Percentiles rank a stretch among this genome's conserved stretches.
Evolutionary conservation across 2,888 invertebrate species (phyloP).

Genomic region (Eupithecia inturbata): DNA sequence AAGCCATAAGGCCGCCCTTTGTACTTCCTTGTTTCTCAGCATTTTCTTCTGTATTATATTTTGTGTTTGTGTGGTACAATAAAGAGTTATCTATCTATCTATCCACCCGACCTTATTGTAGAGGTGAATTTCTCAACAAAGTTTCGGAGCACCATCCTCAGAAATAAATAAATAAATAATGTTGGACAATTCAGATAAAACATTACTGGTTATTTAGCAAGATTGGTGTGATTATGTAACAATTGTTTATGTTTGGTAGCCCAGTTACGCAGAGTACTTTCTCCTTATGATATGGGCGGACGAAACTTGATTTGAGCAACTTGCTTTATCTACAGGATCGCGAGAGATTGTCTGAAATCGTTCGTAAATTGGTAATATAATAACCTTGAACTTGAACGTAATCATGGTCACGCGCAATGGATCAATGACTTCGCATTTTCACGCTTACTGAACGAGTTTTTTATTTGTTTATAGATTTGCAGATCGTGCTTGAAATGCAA

Average conservation of each 20-base stretch:
- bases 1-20: too few species aligned
- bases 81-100: too few species aligned
- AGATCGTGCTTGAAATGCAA: conserved; percentile 93
- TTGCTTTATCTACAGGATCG: conserved; percentile 3
- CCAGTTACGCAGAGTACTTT: background rate
- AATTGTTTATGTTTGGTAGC: background rate
- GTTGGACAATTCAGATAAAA: too few species aligned
- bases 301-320: conserved; percentile 6
- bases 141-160: too few species aligned
- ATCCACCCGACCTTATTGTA: background rate
- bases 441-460: conserved; percentile 7
- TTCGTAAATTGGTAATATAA: conserved; percentile 19
- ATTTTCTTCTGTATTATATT: too few species aligned
- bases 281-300: background rate
- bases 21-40: too few species aligned
- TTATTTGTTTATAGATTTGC: conserved; percentile 82
- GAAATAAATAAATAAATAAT: too few species aligned
- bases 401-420: conserved; percentile 29
- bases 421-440: conserved; percentile 24
- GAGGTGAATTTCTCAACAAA: background rate
- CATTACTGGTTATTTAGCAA: background rate
- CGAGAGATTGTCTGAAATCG: conserved; percentile 17
- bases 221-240: background rate
- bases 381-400: conserved; percentile 32
- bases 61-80: too few species aligned